Evolutionary conservation across 2,888 invertebrate species (phyloP).

Genomic region (Carpatolechia fugitivella): DNA sequence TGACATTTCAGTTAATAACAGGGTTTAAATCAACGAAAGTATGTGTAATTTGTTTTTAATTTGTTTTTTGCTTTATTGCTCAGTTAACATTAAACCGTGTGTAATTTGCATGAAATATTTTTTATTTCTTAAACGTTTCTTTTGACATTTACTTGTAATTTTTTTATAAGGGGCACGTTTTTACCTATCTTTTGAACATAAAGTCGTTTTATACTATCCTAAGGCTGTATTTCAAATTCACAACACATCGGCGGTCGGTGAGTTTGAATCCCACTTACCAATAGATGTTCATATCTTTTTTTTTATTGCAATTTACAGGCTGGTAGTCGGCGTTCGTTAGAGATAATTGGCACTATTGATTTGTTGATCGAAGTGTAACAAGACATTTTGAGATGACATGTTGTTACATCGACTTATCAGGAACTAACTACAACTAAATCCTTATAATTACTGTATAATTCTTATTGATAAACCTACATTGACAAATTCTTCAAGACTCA

Average conservation of each 20-base stretch:
- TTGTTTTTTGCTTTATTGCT: background rate
- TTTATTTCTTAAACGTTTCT: no score
- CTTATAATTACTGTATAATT: no score
- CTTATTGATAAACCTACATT: no score
- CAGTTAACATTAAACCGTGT: background rate
- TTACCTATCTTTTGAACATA: no score
- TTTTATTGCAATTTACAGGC: constrained; percentile 10
- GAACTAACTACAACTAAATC: no score
- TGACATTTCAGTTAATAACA: constrained; percentile 8
- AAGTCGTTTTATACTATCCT: background rate
- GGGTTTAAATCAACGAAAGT: background rate
- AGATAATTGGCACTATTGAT: background rate
- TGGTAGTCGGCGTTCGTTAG: background rate
- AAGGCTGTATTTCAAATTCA: constrained; percentile 1
- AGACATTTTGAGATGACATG: no score
- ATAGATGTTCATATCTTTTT: constrained; percentile 8
- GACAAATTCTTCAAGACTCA: no score
- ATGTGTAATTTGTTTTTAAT: constrained; percentile 10
- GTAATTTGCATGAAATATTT: constrained; percentile 3
- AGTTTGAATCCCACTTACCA: background rate
- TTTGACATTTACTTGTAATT: background rate
- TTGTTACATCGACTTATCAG: no score
- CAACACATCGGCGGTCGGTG: background rate
- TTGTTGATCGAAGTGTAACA: background rate
- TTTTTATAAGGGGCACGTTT: background rate